Evolutionary conservation across 2,113 vertebrate species (phyloP), one percentile per base, ranked within the genome.

Genomic region (Rhinopomastus cyanomelas): DNA sequence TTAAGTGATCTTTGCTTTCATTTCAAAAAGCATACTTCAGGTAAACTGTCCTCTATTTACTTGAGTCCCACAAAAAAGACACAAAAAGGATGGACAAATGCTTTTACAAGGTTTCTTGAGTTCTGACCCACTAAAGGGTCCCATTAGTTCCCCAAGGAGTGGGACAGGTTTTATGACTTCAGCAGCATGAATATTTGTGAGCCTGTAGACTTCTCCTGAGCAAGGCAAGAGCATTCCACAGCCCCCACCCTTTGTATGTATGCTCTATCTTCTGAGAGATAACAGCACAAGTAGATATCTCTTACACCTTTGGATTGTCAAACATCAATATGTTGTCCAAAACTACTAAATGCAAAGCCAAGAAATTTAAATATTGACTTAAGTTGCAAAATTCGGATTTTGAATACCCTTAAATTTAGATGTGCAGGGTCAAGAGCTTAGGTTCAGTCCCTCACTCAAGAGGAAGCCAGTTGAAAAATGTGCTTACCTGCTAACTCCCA

Each of bases 231-330:
- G 77, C 90, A 91, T 85, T 90, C 86, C 94, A 91, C 62, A 81
- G 80, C 69, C 81, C 88, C 59, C 77, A 84, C 83, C 80, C 86
- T 84, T 57, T 3, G 2, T 22, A 19, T 79, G 81, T 94, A 83
- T 92, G 88, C 42, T 93, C 71, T 95, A 93, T 96, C 94, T 95
- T 39, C 81, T 11, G 27, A 51, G 34, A 93, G 94, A 92, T 96
- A 87, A 92, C 36, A 80, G 51, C 14, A 0, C 34, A 75, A 64
- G 74, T 10, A 88, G 78, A 2, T 94, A 95, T 88, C 90, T 95
- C 62, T 69, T 87, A 95, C 78, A 95, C 95, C 95, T 96, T 96
- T 96, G 95, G 95, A 96, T 93, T 88, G 93, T 92, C 94, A 96
- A 96, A 96, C 81, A 96, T 29, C 66, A 88, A 81, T 17, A 69